These are phyloP conservation scores for Oxyura jamaicensis DNA, from an alignment of 2,113 vertebrate genomes.

Conservation along the genomic window DNA sequence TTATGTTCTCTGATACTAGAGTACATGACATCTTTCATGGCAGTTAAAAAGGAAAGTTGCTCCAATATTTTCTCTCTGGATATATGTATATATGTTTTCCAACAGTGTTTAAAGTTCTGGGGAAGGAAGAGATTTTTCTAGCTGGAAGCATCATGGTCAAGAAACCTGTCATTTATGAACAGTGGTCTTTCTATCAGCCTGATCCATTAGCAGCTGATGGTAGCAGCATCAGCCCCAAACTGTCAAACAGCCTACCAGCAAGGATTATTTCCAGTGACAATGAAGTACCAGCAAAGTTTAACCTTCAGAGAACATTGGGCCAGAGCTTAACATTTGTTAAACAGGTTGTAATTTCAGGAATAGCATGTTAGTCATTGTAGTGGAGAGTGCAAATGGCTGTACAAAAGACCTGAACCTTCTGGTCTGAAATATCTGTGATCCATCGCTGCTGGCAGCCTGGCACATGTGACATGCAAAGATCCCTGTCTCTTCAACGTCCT, in stretches of 20 bases:
- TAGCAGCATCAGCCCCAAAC: neutral
- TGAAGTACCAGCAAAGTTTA: neutral
- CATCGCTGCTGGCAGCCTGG: neutral
- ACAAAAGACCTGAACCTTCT: neutral
- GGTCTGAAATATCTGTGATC: neutral
- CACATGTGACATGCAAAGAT: neutral
- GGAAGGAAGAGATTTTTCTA: conserved; percentile 25
- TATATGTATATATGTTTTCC: conserved; percentile 26
- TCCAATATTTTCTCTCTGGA: neutral
- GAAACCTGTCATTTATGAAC: neutral
- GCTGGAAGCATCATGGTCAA: neutral
- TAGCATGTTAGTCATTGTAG: neutral
- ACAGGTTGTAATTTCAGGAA: neutral
- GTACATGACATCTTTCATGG: neutral
- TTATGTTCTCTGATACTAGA: neutral
- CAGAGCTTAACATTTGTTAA: neutral
- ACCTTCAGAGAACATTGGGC: neutral
- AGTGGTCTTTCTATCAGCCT: neutral
- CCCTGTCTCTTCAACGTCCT: neutral
- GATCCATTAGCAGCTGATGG: neutral
- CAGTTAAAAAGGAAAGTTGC: neutral
- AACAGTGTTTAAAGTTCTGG: neutral
- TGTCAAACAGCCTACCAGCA: neutral
- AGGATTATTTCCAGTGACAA: neutral
- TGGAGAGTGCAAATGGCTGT: neutral